Conservation (phyloP, 2,888 invertebrate genomes). For the Tenthredo distinguenda region DNA sequence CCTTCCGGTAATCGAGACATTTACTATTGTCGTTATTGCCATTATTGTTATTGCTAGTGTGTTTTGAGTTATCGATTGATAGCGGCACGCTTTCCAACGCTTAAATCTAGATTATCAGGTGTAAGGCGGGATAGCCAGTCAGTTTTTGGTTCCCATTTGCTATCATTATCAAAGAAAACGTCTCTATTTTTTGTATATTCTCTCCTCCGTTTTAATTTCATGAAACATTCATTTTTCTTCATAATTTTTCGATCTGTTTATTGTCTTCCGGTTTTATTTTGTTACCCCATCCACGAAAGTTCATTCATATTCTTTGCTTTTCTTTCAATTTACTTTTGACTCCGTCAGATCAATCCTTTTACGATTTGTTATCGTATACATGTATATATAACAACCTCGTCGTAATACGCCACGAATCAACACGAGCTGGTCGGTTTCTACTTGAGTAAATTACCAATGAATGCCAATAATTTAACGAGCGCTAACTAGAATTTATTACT, state of each 20-base stretch:
- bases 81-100: background rate
- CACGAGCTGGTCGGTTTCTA: background rate
- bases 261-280: background rate
- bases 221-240: too few species aligned
- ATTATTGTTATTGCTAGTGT: background rate
- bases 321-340: background rate
- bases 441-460: constrained; percentile 14
- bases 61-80: background rate
- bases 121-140: background rate
- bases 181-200: background rate
- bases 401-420: background rate
- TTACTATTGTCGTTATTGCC: background rate
- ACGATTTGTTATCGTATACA: background rate
- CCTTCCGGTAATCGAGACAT: background rate
- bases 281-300: too few species aligned
- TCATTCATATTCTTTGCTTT: background rate
- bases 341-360: background rate
- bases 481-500: constrained; percentile 21
- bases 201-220: background rate
- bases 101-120: background rate
- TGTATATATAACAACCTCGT: background rate
- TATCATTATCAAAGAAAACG: too few species aligned
- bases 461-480: constrained; percentile 33
- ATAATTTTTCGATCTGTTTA: too few species aligned
- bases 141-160: background rate